phyloP scores from a whole-genome alignment of 92 coral and sea anemone species.

The Parazoanthus darwini region DNA sequence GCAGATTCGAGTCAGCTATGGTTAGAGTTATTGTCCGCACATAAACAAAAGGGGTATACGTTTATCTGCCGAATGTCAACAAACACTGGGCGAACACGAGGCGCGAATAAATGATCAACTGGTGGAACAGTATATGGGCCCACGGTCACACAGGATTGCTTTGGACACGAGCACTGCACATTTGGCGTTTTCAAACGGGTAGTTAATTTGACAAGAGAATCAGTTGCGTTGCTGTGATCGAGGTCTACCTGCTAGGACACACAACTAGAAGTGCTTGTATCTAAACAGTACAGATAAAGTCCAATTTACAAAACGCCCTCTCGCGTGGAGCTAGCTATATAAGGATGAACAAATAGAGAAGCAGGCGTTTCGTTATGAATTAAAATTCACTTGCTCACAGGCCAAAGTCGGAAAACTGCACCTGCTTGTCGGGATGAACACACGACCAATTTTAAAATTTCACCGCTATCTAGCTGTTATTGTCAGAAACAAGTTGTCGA shows the following conservation, averaged over 20 bases:
- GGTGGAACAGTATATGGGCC: constrained; percentile 9
- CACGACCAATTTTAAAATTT: not conserved
- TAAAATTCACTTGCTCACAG: not conserved
- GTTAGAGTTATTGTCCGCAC: constrained; percentile 20
- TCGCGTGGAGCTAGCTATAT: not conserved
- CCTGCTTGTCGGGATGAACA: not conserved
- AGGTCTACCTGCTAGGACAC: not conserved
- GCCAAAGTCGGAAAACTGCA: not conserved
- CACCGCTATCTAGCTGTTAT: not conserved
- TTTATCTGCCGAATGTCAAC: constrained; percentile 30
- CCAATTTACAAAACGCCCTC: constrained; percentile 22
- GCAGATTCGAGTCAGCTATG: constrained; percentile 6
- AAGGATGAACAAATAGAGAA: not conserved
- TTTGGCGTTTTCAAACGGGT: constrained; percentile 21
- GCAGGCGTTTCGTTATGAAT: not conserved
- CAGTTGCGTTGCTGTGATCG: not conserved
- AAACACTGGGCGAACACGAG: constrained; percentile 38
- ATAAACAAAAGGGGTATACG: constrained; percentile 6
- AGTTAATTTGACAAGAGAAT: not conserved
- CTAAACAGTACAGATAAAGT: not conserved
- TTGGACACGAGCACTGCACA: not conserved
- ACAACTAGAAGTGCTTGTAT: not conserved
- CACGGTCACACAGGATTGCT: constrained; percentile 6
- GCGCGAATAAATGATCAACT: not conserved
- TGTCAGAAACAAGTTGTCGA: not conserved